Evolutionary conservation across 2,888 invertebrate species (phyloP), one percentile per base, ranked within the genome.

Genomic region (Allacma fusca): DNA sequence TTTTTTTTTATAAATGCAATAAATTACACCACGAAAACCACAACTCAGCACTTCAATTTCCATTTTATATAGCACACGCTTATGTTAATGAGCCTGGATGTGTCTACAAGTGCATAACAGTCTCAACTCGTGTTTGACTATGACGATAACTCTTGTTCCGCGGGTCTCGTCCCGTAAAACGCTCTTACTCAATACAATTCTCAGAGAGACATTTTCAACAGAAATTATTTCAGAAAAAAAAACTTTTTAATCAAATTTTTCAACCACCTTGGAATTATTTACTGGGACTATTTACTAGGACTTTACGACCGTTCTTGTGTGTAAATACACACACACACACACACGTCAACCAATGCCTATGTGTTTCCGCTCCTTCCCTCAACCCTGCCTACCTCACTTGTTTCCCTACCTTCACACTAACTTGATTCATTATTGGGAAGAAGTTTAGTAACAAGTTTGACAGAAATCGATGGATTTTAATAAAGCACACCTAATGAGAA

Each of bases 21-120:
- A 74, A 74, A 74, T 74, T 74, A 74, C 59, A 74, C 73, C 73
- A 74, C 64, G 73, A 74, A 74, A 74, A 74, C 73, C 73, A 74
- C 73, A 74, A 64, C 65, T 74, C 73, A 64, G 29, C 64, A 74
- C 73, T 74, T 74, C 64, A 74, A 74, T 74, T 74, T 64, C 44
- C 44, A 69, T 69, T 16, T 16, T 4, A 44, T 43, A 40, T 43
- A 43, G 69, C 44, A 69, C 72, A 59, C 72, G 72, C 72, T 72
- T 57, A 59, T 72, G 21, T 72, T 72, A 72, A 72, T 72, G 57
- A 72, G 72, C 12, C 23, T 21, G 62, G 21, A 21, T 50, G 50
- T 50, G 50, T 50, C 16, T 50, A 50, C 9, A 50, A 50, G 9
- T 19, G 2, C 16, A 50, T 50, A 50, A n/a, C 50, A 50, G 16